Evolutionary conservation across 2,113 vertebrate genomes (phyloP).

Genomic region (Eublepharis macularius): DNA sequence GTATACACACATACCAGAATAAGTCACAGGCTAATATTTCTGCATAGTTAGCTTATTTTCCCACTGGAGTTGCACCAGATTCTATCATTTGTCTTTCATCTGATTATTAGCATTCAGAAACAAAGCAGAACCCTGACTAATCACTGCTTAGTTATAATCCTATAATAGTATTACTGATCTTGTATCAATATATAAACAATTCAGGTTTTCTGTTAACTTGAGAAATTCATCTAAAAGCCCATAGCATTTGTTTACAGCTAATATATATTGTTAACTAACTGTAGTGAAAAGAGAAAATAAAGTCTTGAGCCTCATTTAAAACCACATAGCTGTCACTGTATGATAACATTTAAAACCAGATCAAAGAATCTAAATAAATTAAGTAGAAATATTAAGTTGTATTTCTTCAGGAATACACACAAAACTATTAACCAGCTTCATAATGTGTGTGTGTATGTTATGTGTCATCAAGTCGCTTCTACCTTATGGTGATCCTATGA

Average conservation of each 20-base stretch:
- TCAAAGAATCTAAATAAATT: neutral
- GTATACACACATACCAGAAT: neutral
- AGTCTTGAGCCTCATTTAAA: neutral
- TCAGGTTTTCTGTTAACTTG: neutral
- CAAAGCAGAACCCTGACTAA: neutral
- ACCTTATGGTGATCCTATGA: no score
- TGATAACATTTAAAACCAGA: neutral
- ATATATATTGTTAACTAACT: neutral
- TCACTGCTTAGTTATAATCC: slow-evolving; percentile 21
- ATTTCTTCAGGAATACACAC: no score
- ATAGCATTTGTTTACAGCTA: slow-evolving; percentile 26
- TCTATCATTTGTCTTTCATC: slow-evolving; percentile 1
- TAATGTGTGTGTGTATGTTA: no score
- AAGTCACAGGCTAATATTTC: neutral
- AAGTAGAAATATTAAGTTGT: neutral
- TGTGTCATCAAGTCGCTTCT: no score
- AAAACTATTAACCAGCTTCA: neutral
- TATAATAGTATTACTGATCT: slow-evolving; percentile 28
- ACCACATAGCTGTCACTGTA: neutral
- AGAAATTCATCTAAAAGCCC: neutral
- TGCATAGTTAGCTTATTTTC: neutral
- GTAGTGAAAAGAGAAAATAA: slow-evolving; percentile 27
- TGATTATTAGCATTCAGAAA: slow-evolving; percentile 12
- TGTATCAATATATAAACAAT: neutral
- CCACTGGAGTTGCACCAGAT: neutral